phyloP scores from a whole-genome alignment of 2,888 invertebrate species.

The Listrodromus nycthemerus region DNA sequence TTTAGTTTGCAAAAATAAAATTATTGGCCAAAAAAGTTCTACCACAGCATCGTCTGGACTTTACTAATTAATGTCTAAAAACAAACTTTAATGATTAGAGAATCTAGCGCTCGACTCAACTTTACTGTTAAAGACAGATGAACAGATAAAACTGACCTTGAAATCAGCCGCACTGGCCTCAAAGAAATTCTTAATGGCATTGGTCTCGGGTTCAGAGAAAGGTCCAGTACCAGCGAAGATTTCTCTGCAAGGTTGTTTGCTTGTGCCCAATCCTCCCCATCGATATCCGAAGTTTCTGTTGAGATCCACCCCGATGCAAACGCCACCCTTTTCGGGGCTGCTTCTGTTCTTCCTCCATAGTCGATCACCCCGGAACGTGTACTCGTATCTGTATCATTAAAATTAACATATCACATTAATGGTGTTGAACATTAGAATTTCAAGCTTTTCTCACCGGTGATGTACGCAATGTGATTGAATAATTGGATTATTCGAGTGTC shows the following conservation, averaged over 20 bases:
- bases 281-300: constrained; percentile 95
- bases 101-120: no score
- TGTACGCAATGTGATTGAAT: constrained; percentile 23
- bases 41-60: no score
- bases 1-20: no score
- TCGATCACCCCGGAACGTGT: constrained; percentile 92
- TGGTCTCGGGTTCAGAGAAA: constrained; percentile 95
- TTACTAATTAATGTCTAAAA: no score
- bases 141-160: constrained; percentile 72
- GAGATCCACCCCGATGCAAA: constrained; percentile 92
- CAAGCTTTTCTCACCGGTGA: constrained; percentile 19
- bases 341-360: constrained; percentile 93
- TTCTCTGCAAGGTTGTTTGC: constrained; percentile 92
- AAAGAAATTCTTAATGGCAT: constrained; percentile 87
- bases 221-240: constrained; percentile 92
- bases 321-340: constrained; percentile 85
- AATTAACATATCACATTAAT: constrained; percentile 80
- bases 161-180: constrained; percentile 82
- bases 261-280: constrained; percentile 95
- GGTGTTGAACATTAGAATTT: background rate
- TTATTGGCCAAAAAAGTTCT: no score
- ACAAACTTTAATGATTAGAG: no score
- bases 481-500: constrained; percentile 41
- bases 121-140: background rate
- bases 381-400: constrained; percentile 91